These are phyloP conservation scores for Gouania willdenowi DNA, from an alignment of 2,797 vertebrate species.

Conservation along the genomic window DNA sequence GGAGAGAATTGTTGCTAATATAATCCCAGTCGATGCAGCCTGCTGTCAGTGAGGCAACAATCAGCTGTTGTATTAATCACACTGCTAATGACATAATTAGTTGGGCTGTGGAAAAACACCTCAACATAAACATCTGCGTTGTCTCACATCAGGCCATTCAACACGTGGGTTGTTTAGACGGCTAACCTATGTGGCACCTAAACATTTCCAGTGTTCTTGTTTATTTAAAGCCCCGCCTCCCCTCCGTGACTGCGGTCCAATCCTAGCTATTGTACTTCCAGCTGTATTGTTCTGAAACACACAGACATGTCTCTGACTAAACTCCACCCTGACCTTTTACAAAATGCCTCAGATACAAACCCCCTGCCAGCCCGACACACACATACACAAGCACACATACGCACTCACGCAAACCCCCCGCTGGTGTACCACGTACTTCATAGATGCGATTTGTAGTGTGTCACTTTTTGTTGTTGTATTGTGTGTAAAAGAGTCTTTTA, in stretches of 20 bases:
- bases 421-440: too few relatives aligned
- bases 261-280: constrained; percentile 23
- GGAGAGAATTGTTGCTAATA: constrained; percentile 35
- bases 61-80: constrained; percentile 65
- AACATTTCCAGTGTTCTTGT: background rate
- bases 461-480: background rate
- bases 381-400: constrained; percentile 29
- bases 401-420: constrained; percentile 9
- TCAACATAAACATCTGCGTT: constrained; percentile 43
- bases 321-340: constrained; percentile 60
- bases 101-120: constrained; percentile 47
- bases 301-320: constrained; percentile 32
- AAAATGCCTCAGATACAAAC: constrained; percentile 55
- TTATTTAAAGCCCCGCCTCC: constrained; percentile 9
- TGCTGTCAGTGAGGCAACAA: constrained; percentile 54
- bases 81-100: constrained; percentile 70
- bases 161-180: too few relatives aligned
- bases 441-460: too few relatives aligned
- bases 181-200: too few relatives aligned
- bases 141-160: constrained; percentile 11
- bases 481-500: too few relatives aligned
- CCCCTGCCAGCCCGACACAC: constrained; percentile 55
- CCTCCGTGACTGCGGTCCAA: constrained; percentile 3
- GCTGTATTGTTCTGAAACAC: constrained; percentile 36
- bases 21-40: constrained; percentile 46